Base-by-base conservation (phyloP, 23 tunicate genomes). In the Oikopleura vanhoeffeni region DNA sequence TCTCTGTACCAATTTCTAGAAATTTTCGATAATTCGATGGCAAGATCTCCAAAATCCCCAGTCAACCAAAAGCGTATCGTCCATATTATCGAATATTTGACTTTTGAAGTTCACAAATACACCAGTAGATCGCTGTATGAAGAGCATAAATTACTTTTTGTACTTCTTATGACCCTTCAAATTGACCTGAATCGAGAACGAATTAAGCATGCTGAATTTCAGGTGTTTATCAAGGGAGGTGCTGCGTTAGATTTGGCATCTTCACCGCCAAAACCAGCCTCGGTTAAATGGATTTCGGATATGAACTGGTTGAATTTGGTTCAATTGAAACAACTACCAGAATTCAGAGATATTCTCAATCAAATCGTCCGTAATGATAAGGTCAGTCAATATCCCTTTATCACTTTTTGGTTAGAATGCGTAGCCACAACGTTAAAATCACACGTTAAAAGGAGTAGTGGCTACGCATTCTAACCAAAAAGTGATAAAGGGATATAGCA, bases 171-270 rank as follows among this genome's bases (percentile, higher is more conserved):
- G 76, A 90, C 98, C 0, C 91, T 93, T 49, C 90, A 93, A 86
- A 90, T 93, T 67, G 98, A 93, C 76, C 86, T 93, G 76, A 84
- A 90, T 41, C 85, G 88, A 89, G 90, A 89, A 35, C 49, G 32
- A 49, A 93, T 93, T 41, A 87, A 91, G 4, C 89, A 60, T 39
- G 90, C 84, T 57, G 98, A 93, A 79, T 93, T 93, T 84, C 98
- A 93, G 86, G 83, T 87, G 38, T 93, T 93, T 82, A 90, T 93
- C 87, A 93, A 93, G 41, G 98, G 98, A 58, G 98, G 98, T 41
- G 98, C 98, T 40, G 98, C 98, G 28, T 85, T 93, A 40, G 98
- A 93, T 85, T 83, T 93, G 38, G 88, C 88, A 40, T 89, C 98
- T 18, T 94, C 90, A 36, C 89, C 84, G 40, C 86, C 95, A 32